These are phyloP conservation scores for Oxycera nigricornis DNA, from an alignment of 2,888 invertebrate species.

Conservation along the genomic window DNA sequence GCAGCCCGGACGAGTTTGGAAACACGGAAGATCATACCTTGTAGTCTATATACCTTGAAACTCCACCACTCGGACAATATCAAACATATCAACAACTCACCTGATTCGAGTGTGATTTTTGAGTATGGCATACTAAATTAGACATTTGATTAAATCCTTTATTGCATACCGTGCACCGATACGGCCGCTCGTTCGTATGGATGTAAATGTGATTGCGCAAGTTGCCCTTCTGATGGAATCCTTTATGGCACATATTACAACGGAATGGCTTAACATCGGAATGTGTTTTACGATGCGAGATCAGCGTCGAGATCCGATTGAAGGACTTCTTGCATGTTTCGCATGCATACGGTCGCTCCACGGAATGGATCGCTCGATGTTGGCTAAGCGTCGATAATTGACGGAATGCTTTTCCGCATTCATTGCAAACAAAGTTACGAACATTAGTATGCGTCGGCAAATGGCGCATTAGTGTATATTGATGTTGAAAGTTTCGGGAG, in stretches of 20 bases:
- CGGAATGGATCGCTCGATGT: slow-evolving; percentile 80
- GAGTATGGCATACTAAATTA: slow-evolving; percentile 78
- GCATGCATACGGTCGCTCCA: slow-evolving; percentile 75
- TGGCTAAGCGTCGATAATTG: slow-evolving; percentile 79
- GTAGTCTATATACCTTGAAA: no score
- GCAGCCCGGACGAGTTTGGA: no score
- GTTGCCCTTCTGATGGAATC: slow-evolving; percentile 85
- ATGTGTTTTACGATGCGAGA: slow-evolving; percentile 81
- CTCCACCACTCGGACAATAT: neutral
- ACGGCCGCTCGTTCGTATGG: slow-evolving; percentile 79
- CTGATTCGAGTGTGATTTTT: slow-evolving; percentile 43
- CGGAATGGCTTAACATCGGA: slow-evolving; percentile 76
- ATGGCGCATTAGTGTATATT: slow-evolving; percentile 78
- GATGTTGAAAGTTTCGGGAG: slow-evolving; percentile 76
- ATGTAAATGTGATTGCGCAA: slow-evolving; percentile 79
- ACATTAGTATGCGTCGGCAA: slow-evolving; percentile 80
- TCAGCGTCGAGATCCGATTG: slow-evolving; percentile 80
- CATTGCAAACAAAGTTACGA: slow-evolving; percentile 75
- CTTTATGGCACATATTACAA: slow-evolving; percentile 77
- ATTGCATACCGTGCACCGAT: slow-evolving; percentile 75
- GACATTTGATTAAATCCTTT: slow-evolving; percentile 84
- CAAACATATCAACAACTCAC: slow-evolving; percentile 27
- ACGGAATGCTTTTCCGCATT: slow-evolving; percentile 76
- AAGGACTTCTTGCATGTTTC: slow-evolving; percentile 79
- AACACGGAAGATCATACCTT: no score